Base-by-base conservation (phyloP, 2,888 invertebrate genomes). In the Chrysolina haemoptera region DNA sequence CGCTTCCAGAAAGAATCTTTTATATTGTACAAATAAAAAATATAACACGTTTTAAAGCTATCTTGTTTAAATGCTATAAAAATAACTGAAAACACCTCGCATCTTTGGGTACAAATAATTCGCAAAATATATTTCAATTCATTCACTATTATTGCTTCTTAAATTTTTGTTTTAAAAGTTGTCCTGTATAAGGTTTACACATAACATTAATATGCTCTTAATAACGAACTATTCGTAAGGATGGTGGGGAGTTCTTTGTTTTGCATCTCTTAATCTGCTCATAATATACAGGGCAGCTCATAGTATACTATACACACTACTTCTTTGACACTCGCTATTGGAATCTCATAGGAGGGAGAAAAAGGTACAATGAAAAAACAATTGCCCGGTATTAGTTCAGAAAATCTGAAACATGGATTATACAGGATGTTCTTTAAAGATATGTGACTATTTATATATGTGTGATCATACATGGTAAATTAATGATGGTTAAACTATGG, bases 1-100 rank as follows among this genome's bases (percentile, higher is more conserved):
- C 16, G 40, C 8, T 35, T 65, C 50, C 43, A 55, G 69, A 70
- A 73, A 66, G 18, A 68, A 73, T 59, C 16, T 22, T 66, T 69
- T 66, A 53, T 73, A 66, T 63, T 73, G 48, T 71, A 46, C 41
- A 73, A 73, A 73, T 73, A 70, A 70, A 73, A 70, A 73, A 73
- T 73, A 68, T 73, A 65, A 73, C 73, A 67, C 35, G 43, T 59
- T 67, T 73, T 69, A 70, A 73, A 73, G 70, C 73, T 70, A 66
- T 69, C 68, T 62, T 53, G 67, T 69, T 73, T 65, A 66, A 70
- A 65, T 59, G 70, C 68, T 73, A 69, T 73, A 73, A 67, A 73
- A 73, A 73, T 73, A 66, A 73, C 66, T 43, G 70, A 70, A 70
- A 41, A 69, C 40, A 73, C 66, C 35, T 69, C 64, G 63, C 70